Conservation (phyloP, 2,113 vertebrate genomes). For the Pseudorhombus dupliciocellatus region DNA sequence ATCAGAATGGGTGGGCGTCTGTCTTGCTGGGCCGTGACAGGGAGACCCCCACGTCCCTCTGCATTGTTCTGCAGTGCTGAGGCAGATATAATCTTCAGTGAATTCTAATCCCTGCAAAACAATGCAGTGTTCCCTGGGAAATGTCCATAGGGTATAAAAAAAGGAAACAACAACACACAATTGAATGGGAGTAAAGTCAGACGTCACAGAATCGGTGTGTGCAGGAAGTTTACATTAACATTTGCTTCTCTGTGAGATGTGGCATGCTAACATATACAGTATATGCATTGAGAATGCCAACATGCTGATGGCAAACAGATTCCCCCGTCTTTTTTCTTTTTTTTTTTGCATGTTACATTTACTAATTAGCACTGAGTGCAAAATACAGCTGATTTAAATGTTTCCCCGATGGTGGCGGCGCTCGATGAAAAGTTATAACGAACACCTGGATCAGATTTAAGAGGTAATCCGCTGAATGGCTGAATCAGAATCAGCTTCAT, state of each 20-base stretch:
- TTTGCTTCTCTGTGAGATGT: no score
- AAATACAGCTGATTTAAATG: neutral
- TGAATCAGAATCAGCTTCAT: neutral
- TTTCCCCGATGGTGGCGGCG: neutral
- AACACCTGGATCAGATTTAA: neutral
- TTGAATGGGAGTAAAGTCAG: conserved; percentile 20
- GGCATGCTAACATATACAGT: neutral
- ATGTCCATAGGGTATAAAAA: conserved; percentile 37
- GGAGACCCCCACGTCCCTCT: conserved; percentile 43
- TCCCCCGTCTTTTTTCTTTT: no score
- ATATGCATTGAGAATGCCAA: neutral
- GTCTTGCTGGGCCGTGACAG: conserved; percentile 51
- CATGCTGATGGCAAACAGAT: neutral
- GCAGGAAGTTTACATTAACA: neutral
- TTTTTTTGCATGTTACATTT: neutral
- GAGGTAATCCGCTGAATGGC: neutral
- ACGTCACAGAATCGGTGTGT: conserved; percentile 7
- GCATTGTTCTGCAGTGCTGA: conserved; percentile 74
- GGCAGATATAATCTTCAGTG: conserved; percentile 78
- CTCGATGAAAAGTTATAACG: neutral
- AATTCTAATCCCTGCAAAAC: conserved; percentile 78
- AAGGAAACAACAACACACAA: conserved; percentile 55
- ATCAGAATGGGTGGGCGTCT: conserved; percentile 79
- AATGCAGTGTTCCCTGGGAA: conserved; percentile 71
- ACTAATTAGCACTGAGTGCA: neutral